Base-by-base conservation (phyloP, 2,797 vertebrate species). In the Poeciliopsis turneri region DNA sequence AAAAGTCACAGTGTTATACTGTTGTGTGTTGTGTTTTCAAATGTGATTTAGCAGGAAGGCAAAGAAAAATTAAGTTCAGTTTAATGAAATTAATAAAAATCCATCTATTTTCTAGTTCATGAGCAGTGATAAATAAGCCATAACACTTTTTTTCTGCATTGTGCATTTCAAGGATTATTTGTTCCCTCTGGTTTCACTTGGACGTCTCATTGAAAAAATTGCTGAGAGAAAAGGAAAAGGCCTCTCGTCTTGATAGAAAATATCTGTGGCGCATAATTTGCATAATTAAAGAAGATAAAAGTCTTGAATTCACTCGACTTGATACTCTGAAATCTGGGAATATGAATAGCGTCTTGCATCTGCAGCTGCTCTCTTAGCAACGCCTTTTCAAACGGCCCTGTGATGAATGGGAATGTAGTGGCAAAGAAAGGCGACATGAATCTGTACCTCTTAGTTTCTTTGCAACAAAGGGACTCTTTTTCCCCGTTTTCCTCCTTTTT, bases 211-310 rank as follows among this genome's bases (percentile, higher is more conserved):
- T 78, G 81, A 87, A 88, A 51, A 85, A 81, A 84, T 82, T 83
- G 72, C 87, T 83, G 73, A 78, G 68, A 82, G 74, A 74, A 81
- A 84, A 84, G 68, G 83, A 81, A 86, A 84, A 82, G 76, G 53
- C 76, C 86, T 86, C 82, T 78, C 33, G 77, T 86, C 88, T 89
- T 88, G 86, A 93, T 89, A 89, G 90, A 85, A 88, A 90, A 90
- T 92, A 90, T 94, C 88, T 90, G 78, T 88, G 84, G 92, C 91
- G 90, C 94, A 82, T 89, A 84, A 94, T 96, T 95, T 94, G 72
- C 93, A 94, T 95, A 94, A 95, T 93, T 93, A 94, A 92, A 92
- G 86, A 76, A 92, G 94, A 95, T 94, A 93, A 93, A 95, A 94
- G 91, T 91, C 87, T 78, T 71, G 81, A 93, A 93, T 94, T 93